Evolutionary conservation across 2,113 vertebrate species (phyloP).

Genomic region (Syngnathus floridae): DNA sequence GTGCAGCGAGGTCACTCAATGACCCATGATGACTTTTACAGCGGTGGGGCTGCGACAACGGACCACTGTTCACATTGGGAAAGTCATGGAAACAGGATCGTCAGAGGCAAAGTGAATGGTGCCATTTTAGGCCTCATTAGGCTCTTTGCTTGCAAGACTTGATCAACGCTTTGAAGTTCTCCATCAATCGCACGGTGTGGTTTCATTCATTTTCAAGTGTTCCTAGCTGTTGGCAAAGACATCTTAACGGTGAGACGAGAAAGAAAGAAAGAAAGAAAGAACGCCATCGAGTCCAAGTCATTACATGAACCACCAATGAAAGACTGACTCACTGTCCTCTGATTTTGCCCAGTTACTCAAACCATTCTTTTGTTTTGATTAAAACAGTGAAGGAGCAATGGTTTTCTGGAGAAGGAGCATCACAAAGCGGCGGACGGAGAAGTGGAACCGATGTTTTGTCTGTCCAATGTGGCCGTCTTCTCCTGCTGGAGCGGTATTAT

Average conservation of each 20-base stretch:
- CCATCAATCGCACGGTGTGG: no score
- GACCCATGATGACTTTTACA: background rate
- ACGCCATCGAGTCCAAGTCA: background rate
- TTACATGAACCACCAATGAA: background rate
- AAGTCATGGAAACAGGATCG: background rate
- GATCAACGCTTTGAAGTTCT: no score
- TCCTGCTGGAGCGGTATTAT: background rate
- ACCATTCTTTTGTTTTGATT: no score
- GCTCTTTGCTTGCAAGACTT: no score
- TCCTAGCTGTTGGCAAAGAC: background rate
- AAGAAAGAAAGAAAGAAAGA: background rate
- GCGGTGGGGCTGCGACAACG: background rate
- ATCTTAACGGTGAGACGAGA: background rate
- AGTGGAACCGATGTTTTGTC: constrained; percentile 6
- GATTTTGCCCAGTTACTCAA: background rate
- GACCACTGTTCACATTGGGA: background rate
- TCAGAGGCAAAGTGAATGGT: no score
- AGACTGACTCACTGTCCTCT: background rate
- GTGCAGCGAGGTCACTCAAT: background rate
- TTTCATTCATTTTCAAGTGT: background rate
- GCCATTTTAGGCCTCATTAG: no score
- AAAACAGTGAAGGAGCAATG: no score
- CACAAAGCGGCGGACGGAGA: background rate
- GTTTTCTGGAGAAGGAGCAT: no score
- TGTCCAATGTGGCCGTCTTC: background rate